Conservation (phyloP, 2,888 invertebrate genomes). For the Drosophila infuscata region DNA sequence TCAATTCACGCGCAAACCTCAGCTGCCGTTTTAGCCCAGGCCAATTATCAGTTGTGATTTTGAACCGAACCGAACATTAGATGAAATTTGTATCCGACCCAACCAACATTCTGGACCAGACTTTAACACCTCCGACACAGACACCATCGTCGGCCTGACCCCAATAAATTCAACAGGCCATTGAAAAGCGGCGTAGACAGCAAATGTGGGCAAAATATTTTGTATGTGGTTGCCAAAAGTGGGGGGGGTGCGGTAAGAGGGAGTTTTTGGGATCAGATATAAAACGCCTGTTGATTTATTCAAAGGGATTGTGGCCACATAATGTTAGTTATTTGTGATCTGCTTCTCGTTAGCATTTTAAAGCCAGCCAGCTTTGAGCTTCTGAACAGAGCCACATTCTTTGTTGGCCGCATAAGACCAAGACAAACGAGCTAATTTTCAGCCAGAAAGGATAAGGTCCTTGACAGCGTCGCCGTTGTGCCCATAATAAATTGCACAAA, state of each 20-base stretch:
- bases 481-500: conserved; percentile 68
- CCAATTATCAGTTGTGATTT: conserved; percentile 75
- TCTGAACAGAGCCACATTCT: conserved; percentile 14
- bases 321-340: conserved; percentile 56
- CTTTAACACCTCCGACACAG: conserved; percentile 41
- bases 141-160: conserved; percentile 44
- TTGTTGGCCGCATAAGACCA: conserved; percentile 48
- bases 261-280: neutral
- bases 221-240: conserved; percentile 15
- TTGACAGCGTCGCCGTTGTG: conserved; percentile 39
- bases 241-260: neutral
- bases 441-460: conserved; percentile 37
- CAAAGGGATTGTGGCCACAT: conserved; percentile 59
- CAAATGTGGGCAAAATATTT: conserved; percentile 12
- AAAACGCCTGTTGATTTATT: conserved; percentile 75
- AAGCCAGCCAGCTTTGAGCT: conserved; percentile 36
- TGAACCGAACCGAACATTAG: conserved; percentile 22
- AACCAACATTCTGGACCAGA: conserved; percentile 15
- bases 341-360: conserved; percentile 58
- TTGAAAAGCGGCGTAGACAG: conserved; percentile 29
- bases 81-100: conserved; percentile 44
- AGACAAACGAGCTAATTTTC: conserved; percentile 79
- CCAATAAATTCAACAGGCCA: conserved; percentile 65
- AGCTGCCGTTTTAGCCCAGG: conserved; percentile 52
- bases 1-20: conserved; percentile 52